These are phyloP conservation scores for Colossoma macropomum DNA, from an alignment of 2,113 vertebrate species.

Conservation along the genomic window DNA sequence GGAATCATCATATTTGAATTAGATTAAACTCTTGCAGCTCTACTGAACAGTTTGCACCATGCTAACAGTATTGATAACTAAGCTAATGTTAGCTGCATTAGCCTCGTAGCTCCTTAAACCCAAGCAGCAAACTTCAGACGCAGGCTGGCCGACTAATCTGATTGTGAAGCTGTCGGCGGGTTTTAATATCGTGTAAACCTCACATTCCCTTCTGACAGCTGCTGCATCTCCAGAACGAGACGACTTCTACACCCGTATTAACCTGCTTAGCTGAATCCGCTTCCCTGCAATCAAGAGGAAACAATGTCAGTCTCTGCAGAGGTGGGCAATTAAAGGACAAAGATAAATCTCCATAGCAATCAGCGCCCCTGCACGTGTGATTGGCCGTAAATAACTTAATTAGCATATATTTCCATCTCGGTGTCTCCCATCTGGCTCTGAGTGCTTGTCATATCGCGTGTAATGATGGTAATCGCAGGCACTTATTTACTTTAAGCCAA, in stretches of 20 bases:
- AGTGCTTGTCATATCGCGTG: not conserved
- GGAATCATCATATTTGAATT: too few relatives aligned
- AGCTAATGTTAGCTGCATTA: too few relatives aligned
- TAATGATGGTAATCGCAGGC: not conserved
- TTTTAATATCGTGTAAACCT: not conserved
- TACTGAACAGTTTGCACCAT: too few relatives aligned
- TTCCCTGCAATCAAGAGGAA: slow-evolving; percentile 17
- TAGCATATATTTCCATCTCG: slow-evolving; percentile 19
- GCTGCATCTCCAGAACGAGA: not conserved
- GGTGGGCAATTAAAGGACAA: slow-evolving; percentile 7
- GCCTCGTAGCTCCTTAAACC: too few relatives aligned
- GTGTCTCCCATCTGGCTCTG: not conserved
- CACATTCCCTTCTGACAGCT: not conserved
- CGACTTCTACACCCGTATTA: not conserved
- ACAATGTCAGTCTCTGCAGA: not conserved
- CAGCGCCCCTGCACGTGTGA: not conserved
- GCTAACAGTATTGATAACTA: too few relatives aligned
- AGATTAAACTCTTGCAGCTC: too few relatives aligned
- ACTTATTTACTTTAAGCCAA: not conserved
- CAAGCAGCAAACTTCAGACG: too few relatives aligned
- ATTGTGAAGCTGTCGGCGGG: not conserved
- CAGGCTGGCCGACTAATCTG: too few relatives aligned
- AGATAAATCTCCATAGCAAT: slow-evolving; percentile 18
- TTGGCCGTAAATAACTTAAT: slow-evolving; percentile 16
- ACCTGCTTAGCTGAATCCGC: too few relatives aligned